These are phyloP conservation scores for Denticeps clupeoides DNA, from an alignment of 2,797 vertebrate genomes.

Conservation along the genomic window DNA sequence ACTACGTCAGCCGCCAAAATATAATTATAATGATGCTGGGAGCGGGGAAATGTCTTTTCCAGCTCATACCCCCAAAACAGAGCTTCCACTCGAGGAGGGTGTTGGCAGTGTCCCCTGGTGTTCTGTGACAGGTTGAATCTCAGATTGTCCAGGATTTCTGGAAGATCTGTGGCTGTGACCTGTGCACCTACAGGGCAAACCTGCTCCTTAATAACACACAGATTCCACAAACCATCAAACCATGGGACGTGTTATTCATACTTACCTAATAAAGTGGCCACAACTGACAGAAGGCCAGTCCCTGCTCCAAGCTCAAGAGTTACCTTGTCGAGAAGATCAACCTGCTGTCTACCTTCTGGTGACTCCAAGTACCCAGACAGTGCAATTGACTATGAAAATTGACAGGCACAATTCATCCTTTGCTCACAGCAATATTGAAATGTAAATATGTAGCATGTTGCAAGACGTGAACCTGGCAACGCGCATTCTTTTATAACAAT, in stretches of 20 bases:
- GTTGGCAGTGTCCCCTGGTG: background rate
- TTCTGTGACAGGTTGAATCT: background rate
- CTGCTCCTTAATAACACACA: no score
- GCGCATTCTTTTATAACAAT: no score
- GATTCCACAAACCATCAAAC: no score
- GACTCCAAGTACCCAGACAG: constrained; percentile 79
- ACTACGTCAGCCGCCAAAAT: constrained; percentile 80
- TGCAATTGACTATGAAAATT: constrained; percentile 61
- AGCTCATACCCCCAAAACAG: background rate
- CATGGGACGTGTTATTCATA: no score
- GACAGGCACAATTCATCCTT: no score
- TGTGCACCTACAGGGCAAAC: no score
- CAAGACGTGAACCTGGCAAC: no score
- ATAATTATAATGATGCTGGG: background rate
- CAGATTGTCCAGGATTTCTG: background rate
- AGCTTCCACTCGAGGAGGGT: background rate
- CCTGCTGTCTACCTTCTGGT: no score
- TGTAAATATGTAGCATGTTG: background rate
- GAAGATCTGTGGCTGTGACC: background rate
- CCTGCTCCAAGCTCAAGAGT: constrained; percentile 86
- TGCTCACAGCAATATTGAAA: no score
- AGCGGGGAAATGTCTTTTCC: background rate
- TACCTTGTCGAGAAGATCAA: constrained; percentile 61
- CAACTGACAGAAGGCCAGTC: constrained; percentile 79
- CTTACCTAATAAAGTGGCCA: constrained; percentile 79